phyloP scores from a whole-genome alignment of 2,888 invertebrate species.

The Xanthia icteritia region DNA sequence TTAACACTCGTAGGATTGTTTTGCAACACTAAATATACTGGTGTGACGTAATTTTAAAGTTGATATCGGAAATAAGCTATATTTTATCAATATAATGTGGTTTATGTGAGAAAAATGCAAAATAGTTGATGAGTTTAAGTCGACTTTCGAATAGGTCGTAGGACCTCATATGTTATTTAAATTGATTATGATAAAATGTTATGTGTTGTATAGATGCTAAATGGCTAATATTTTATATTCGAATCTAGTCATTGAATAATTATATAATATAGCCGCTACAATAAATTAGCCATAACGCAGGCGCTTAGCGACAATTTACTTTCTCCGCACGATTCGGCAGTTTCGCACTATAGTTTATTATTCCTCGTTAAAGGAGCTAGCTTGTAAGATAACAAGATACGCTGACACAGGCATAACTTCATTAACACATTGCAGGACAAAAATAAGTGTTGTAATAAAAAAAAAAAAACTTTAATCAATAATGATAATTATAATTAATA shows the following conservation, averaged over 20 bases:
- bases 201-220: constrained; percentile 1
- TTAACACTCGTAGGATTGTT: constrained; percentile 29
- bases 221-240: constrained; percentile 1
- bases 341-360: constrained; percentile 31
- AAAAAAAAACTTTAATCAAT: background rate
- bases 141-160: constrained; percentile 41
- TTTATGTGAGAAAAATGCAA: constrained; percentile 35
- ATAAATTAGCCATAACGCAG: constrained; percentile 30
- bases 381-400: constrained; percentile 18
- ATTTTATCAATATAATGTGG: constrained; percentile 19
- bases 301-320: constrained; percentile 46
- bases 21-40: constrained; percentile 27
- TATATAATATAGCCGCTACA: constrained; percentile 28
- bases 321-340: constrained; percentile 68
- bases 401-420: background rate
- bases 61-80: constrained; percentile 25
- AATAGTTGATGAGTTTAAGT: constrained; percentile 5
- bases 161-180: constrained; percentile 37
- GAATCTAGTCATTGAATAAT: constrained; percentile 23
- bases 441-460: background rate
- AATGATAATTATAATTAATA: background rate
- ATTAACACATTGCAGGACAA: background rate
- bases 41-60: constrained; percentile 33
- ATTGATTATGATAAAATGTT: constrained; percentile 39
- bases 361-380: constrained; percentile 9